Evolutionary conservation across 2,797 vertebrate species (phyloP).

Genomic region (Pampus argenteus): DNA sequence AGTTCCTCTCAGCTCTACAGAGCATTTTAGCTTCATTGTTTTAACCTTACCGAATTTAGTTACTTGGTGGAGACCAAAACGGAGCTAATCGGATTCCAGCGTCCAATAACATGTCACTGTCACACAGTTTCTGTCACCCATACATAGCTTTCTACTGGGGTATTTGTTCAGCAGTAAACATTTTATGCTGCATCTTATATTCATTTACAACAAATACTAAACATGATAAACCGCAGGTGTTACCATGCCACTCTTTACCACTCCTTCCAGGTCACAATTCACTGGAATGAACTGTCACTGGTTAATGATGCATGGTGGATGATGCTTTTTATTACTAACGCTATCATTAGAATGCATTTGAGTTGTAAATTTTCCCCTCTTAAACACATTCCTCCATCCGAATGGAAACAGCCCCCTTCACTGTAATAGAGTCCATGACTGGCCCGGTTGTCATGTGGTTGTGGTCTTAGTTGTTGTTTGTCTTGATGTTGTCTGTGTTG

Average conservation of each 20-base stretch:
- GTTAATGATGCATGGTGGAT: background rate
- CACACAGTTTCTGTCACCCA: too few species aligned
- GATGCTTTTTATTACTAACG: slow-evolving; percentile 23
- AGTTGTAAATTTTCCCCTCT: slow-evolving; percentile 6
- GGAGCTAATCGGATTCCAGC: too few species aligned
- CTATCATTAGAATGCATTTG: slow-evolving; percentile 18
- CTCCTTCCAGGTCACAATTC: background rate
- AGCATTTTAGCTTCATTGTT: too few species aligned
- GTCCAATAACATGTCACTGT: too few species aligned
- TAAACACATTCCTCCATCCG: slow-evolving; percentile 12
- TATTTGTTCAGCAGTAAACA: background rate
- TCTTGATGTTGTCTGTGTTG: slow-evolving; percentile 52
- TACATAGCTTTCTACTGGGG: background rate
- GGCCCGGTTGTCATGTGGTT: slow-evolving; percentile 48
- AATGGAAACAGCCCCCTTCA: slow-evolving; percentile 12
- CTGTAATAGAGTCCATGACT: slow-evolving; percentile 30
- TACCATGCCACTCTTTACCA: background rate
- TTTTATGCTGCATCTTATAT: background rate
- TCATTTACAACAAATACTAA: background rate
- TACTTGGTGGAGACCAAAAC: too few species aligned
- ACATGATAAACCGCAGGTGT: background rate
- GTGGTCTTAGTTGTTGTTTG: slow-evolving; percentile 62
- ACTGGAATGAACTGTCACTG: background rate
- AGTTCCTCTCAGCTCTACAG: too few species aligned
- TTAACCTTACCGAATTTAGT: too few species aligned